Percentiles rank a stretch among this genome's conserved stretches.
These are phyloP conservation scores for Setophaga kirtlandii DNA, from an alignment of 2,113 vertebrate species.

Conservation along the genomic window DNA sequence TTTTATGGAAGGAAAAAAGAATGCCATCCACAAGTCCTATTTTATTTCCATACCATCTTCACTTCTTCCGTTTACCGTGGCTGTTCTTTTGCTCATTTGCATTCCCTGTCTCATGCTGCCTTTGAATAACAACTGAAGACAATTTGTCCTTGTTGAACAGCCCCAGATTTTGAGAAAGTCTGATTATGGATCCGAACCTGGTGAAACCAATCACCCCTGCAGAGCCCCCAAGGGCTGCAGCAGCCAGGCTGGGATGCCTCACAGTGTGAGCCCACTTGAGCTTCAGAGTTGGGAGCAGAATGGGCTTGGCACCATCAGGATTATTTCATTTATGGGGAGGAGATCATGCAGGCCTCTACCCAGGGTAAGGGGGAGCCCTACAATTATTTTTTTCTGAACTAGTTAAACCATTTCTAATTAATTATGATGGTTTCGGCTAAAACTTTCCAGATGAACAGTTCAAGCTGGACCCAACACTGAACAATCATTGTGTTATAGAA, in stretches of 20 bases:
- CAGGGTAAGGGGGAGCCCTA: neutral
- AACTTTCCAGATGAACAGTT: constrained; percentile 39
- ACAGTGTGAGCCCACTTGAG: neutral
- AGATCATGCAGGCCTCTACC: neutral
- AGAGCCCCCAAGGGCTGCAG: neutral
- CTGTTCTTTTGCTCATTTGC: neutral
- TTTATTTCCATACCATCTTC: neutral
- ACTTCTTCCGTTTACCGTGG: neutral
- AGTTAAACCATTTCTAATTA: constrained; percentile 53
- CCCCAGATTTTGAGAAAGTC: neutral
- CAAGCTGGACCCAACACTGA: constrained; percentile 7
- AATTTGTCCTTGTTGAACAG: neutral
- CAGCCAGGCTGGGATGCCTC: neutral
- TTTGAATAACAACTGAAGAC: neutral
- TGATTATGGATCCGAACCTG: neutral
- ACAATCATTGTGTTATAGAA: neutral
- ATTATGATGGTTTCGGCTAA: constrained; percentile 42
- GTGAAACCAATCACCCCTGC: neutral
- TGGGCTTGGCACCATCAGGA: neutral
- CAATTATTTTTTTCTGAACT: neutral
- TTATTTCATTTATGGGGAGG: constrained; percentile 17
- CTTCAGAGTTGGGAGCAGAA: neutral
- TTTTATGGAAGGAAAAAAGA: neutral
- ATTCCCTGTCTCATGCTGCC: neutral
- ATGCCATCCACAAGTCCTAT: neutral